Conservation (phyloP, 2,113 vertebrate species). For the Salvelinus alpinus region DNA sequence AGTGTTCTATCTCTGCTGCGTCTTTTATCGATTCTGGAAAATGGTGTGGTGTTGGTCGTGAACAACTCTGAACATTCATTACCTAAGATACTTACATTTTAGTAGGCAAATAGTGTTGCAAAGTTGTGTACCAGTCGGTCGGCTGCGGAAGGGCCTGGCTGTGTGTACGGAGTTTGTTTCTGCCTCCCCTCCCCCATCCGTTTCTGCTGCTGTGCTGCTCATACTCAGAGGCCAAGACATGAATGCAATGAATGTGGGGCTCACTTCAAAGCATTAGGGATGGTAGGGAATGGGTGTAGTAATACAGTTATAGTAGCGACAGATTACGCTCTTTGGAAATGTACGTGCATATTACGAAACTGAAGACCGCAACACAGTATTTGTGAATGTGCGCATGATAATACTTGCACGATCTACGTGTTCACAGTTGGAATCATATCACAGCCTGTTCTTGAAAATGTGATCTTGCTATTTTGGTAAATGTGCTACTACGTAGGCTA, state of each 20-base stretch:
- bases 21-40: constrained; percentile 22
- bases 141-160: constrained; percentile 70
- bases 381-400: not conserved
- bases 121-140: constrained; percentile 79
- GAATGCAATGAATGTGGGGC: constrained; percentile 71
- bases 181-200: constrained; percentile 76
- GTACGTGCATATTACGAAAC: not conserved
- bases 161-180: constrained; percentile 71
- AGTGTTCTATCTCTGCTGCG: constrained; percentile 43
- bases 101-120: constrained; percentile 66
- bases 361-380: not conserved
- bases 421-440: constrained; percentile 7
- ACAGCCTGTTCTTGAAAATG: not conserved
- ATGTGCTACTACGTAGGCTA: not conserved
- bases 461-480: not conserved
- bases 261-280: constrained; percentile 65
- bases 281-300: constrained; percentile 48
- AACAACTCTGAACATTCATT: constrained; percentile 23
- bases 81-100: constrained; percentile 34
- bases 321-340: not conserved
- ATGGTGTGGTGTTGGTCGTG: constrained; percentile 15
- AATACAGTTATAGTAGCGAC: constrained; percentile 33
- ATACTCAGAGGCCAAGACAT: constrained; percentile 73
- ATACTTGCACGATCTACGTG: not conserved
- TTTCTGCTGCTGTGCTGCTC: constrained; percentile 62